Evolutionary conservation across 2,888 invertebrate species (phyloP).

Genomic region (Heteromyza rotundicornis): DNA sequence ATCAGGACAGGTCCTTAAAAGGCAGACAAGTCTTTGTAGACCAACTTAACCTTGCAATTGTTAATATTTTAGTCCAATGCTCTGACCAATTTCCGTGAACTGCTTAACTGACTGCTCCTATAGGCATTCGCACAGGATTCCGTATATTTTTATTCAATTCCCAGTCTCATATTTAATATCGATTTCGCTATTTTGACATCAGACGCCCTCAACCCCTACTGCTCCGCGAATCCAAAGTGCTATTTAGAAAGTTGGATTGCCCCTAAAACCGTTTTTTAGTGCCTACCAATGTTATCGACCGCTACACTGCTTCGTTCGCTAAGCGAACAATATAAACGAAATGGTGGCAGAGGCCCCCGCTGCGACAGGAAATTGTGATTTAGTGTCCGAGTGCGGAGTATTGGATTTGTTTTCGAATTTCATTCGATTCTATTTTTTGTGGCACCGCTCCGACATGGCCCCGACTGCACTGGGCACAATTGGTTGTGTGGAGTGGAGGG

Average conservation of each 20-base stretch:
- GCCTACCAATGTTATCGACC: not conserved
- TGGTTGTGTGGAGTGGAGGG: not conserved
- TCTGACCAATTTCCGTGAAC: too few species aligned
- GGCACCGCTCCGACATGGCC: not conserved
- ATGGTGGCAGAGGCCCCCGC: conserved; percentile 3
- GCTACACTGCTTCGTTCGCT: not conserved
- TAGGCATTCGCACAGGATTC: too few species aligned
- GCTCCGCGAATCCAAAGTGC: not conserved
- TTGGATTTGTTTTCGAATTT: not conserved
- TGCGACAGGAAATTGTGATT: conserved; percentile 18
- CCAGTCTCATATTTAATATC: too few species aligned
- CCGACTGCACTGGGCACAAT: too few species aligned
- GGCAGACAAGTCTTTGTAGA: too few species aligned
- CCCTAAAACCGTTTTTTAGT: conserved; percentile 1
- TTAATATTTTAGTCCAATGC: too few species aligned
- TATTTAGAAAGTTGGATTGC: conserved; percentile 9
- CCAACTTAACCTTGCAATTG: too few species aligned
- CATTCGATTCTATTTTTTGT: not conserved
- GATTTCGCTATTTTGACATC: too few species aligned
- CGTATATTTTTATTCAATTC: too few species aligned
- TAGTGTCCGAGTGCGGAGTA: conserved; percentile 8
- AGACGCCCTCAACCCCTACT: too few species aligned
- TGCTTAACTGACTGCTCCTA: too few species aligned
- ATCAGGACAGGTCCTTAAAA: too few species aligned
- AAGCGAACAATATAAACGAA: conserved; percentile 8